These are phyloP conservation scores for Autographa gamma DNA, from an alignment of 2,888 invertebrate species.

Conservation along the genomic window DNA sequence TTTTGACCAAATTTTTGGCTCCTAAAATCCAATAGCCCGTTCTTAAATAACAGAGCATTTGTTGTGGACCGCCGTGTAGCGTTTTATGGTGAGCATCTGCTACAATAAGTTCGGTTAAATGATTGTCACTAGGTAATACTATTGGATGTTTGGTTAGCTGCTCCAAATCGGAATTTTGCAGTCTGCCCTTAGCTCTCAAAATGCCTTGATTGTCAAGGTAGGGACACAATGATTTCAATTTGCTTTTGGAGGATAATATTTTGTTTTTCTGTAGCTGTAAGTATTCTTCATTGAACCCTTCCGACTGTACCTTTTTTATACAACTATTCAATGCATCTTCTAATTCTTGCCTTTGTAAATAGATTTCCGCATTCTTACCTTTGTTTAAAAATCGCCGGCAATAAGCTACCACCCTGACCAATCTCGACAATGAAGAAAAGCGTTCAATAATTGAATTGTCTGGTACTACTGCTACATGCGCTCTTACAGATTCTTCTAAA, in stretches of 20 bases:
- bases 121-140: constrained; percentile 6
- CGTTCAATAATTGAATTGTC: constrained; percentile 9
- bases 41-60: neutral
- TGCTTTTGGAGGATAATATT: neutral
- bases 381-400: neutral
- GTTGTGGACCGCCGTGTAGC: constrained; percentile 11
- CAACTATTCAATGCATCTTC: constrained; percentile 13
- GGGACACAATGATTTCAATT: constrained; percentile 9
- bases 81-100: neutral
- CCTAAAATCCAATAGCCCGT: constrained; percentile 17
- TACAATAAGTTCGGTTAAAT: constrained; percentile 14
- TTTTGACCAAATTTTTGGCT: constrained; percentile 1
- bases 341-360: constrained; percentile 6
- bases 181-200: constrained; percentile 11
- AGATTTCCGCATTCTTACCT: neutral
- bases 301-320: constrained; percentile 9
- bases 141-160: constrained; percentile 14
- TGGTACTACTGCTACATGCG: constrained; percentile 1
- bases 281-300: constrained; percentile 9
- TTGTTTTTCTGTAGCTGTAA: neutral
- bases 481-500: constrained; percentile 10
- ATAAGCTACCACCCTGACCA: too few relatives aligned
- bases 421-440: neutral
- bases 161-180: neutral
- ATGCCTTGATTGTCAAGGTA: constrained; percentile 9